Percentiles rank a stretch among this genome's conserved stretches.
These are phyloP conservation scores for Paedocypris micromegethes DNA, from an alignment of 2,797 vertebrate genomes.

Conservation along the genomic window DNA sequence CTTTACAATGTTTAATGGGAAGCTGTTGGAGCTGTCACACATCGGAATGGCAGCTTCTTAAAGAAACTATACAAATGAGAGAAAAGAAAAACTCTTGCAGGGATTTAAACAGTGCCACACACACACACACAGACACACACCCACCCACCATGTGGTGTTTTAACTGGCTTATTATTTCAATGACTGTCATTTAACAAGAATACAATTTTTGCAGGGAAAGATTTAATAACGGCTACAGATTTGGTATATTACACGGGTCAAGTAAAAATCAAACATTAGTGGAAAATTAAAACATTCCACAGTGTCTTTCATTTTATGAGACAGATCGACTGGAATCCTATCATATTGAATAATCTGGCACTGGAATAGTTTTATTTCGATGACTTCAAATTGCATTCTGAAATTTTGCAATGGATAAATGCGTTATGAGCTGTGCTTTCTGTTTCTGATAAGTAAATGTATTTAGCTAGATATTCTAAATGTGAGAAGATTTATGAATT, in stretches of 20 bases:
- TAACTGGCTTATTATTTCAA: no score
- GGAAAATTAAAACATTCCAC: neutral
- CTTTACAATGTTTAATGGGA: slow-evolving; percentile 30
- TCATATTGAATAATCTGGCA: neutral
- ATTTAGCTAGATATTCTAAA: slow-evolving; percentile 2
- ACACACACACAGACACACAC: no score
- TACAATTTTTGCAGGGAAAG: no score
- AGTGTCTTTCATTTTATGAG: neutral
- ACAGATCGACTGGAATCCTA: neutral
- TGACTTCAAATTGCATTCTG: neutral
- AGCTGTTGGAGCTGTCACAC: slow-evolving; percentile 35
- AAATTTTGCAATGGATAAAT: neutral
- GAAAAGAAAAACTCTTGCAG: neutral
- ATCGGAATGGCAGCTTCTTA: slow-evolving; percentile 38
- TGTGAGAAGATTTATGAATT: neutral
- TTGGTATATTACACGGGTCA: no score
- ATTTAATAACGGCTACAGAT: no score
- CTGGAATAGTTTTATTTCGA: neutral
- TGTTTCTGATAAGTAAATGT: neutral
- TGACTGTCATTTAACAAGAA: no score
- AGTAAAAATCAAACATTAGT: no score
- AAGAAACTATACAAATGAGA: neutral
- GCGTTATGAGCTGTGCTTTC: neutral
- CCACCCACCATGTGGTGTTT: no score
- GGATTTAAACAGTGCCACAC: no score